Evolutionary conservation across 2,113 vertebrate species (phyloP).

Genomic region (Sorex fumeus): DNA sequence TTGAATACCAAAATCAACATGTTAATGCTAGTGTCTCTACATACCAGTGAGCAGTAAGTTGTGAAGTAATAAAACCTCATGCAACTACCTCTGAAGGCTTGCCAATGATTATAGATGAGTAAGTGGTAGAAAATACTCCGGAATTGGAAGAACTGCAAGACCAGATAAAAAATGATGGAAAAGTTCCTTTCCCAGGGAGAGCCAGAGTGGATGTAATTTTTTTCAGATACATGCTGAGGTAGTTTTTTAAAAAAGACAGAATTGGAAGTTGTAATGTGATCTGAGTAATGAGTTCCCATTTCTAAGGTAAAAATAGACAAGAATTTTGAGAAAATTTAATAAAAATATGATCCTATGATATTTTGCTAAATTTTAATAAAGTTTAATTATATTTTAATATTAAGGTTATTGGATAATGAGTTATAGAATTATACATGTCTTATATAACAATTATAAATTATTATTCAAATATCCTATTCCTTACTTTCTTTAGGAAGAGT

Average conservation of each 20-base stretch:
- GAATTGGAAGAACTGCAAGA: background rate
- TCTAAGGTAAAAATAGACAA: background rate
- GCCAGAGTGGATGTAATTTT: background rate
- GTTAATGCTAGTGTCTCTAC: conserved; percentile 6
- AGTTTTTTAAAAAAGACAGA: conserved; percentile 26
- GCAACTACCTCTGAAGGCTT: background rate
- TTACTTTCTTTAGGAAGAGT: background rate
- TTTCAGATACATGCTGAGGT: background rate
- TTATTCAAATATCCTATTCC: too few species aligned
- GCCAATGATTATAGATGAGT: background rate
- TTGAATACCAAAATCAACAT: too few species aligned
- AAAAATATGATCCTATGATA: background rate
- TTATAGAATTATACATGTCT: too few species aligned
- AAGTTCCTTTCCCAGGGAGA: background rate
- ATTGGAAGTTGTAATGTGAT: background rate
- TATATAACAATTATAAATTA: too few species aligned
- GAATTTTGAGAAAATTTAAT: background rate
- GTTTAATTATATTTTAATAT: too few species aligned
- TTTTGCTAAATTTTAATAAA: too few species aligned
- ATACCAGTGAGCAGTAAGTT: background rate
- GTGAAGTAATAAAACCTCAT: background rate
- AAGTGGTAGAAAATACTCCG: background rate
- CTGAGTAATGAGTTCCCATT: conserved; percentile 1
- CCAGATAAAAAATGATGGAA: conserved; percentile 3
- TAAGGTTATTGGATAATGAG: too few species aligned